Percentiles rank a stretch among this genome's conserved stretches.
Evolutionary conservation across 2,888 invertebrate species (phyloP).

Genomic region (Bombylius discolor): DNA sequence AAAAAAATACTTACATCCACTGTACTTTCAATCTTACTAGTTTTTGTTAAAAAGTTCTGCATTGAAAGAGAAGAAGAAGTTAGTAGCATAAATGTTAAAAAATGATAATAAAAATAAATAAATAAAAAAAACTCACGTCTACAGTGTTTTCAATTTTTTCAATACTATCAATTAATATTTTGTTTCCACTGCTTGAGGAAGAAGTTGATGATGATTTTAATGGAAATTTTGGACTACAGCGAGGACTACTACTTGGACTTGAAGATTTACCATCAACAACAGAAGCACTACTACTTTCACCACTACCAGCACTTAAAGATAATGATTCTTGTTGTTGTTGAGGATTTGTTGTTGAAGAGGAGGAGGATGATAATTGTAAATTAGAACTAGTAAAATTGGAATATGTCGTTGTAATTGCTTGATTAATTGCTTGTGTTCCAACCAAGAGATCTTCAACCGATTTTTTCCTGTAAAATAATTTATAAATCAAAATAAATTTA

Average conservation of each 20-base stretch:
- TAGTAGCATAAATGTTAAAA: too few relatives aligned
- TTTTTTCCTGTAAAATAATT: constrained; percentile 41
- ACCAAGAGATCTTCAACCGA: constrained; percentile 51
- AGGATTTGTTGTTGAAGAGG: constrained; percentile 9
- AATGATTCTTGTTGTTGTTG: background rate
- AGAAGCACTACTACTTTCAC: too few relatives aligned
- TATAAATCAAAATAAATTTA: background rate
- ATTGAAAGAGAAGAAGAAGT: too few relatives aligned
- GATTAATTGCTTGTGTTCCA: constrained; percentile 53
- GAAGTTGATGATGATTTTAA: constrained; percentile 9
- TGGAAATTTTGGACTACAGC: constrained; percentile 30
- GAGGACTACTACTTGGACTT: constrained; percentile 32
- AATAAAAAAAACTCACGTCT: too few relatives aligned
- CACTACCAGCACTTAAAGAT: too few relatives aligned
- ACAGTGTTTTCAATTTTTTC: constrained; percentile 11
- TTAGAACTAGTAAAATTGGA: constrained; percentile 42
- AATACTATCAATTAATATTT: constrained; percentile 13
- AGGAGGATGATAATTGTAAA: constrained; percentile 18
- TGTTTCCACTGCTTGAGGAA: constrained; percentile 14
- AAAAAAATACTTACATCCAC: too few relatives aligned
- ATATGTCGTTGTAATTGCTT: constrained; percentile 45
- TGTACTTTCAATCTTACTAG: too few relatives aligned
- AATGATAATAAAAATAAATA: too few relatives aligned
- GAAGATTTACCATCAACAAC: constrained; percentile 22
- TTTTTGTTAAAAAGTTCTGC: too few relatives aligned